Base-by-base conservation (phyloP, 2,113 vertebrate species). In the Eira barbara region DNA sequence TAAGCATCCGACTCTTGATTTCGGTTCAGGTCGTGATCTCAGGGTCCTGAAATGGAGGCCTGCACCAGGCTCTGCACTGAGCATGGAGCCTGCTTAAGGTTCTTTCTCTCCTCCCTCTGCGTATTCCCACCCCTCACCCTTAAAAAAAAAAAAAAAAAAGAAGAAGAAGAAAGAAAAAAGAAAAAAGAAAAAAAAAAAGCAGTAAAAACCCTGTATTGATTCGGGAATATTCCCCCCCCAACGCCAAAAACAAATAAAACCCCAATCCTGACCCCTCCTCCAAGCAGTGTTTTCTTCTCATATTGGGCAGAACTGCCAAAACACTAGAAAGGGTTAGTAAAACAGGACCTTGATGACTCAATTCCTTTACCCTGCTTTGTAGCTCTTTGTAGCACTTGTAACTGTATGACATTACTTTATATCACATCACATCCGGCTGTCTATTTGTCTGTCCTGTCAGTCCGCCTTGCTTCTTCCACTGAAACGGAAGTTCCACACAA, bases 61-160 rank as follows among this genome's bases (percentile, higher is more conserved):
- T 0, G 1, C 0, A 3, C 7, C 0, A 17, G 31, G 31, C 31
- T n/a, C 65, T 67, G 65, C 65, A 67, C 65, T 8, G 65, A n/a
- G 65, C 65, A 69, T 69, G 65, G 34, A n/a, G 67, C 17, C 67
- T 69, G 67, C 67, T 69, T 69, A 69, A n/a, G 65, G 9, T 69
- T 69, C 17, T 69, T 34, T 69, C 18, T 69, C 67, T 69, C 34
- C 67, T 36, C 67, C 34, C 7, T 69, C 34, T 69, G 34, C 34
- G 17, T n/a, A 8, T n/a, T 69, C 67, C 18, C 34, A 55, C 34
- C 65, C 34, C 17, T 15, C 12, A 5, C 63, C 31, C 65, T n/a
- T 55, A 4, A 49, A 15, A 52, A 52, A 49, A 49, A 14, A 14
- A 49, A 49, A 49, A 49, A 12, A 31, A 67, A 69, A 69, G 9